These are phyloP conservation scores for Endotricha flammealis DNA, from an alignment of 2,888 invertebrate species.

Conservation along the genomic window DNA sequence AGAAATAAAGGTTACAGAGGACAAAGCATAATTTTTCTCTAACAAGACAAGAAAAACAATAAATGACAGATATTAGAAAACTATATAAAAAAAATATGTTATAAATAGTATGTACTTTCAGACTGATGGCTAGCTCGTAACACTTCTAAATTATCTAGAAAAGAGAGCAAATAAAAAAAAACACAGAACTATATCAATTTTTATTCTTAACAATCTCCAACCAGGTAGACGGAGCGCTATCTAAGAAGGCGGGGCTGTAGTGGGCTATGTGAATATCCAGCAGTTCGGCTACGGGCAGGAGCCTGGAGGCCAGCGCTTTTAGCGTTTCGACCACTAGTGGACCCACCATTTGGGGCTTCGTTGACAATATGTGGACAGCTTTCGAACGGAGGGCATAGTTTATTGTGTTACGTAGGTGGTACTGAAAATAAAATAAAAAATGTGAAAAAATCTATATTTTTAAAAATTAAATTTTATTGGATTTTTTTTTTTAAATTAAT, in stretches of 20 bases:
- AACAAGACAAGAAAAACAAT: too few relatives aligned
- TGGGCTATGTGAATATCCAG: conserved; percentile 59
- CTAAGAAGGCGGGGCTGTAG: conserved; percentile 60
- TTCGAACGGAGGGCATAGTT: conserved; percentile 51
- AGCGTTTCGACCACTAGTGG: conserved; percentile 51
- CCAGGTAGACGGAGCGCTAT: conserved; percentile 58
- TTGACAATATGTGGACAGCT: conserved; percentile 42
- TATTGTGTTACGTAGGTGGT: conserved; percentile 55
- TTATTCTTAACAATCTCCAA: conserved; percentile 65
- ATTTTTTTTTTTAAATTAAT: too few relatives aligned
- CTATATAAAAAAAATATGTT: too few relatives aligned
- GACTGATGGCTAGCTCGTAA: not conserved
- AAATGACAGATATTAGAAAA: too few relatives aligned
- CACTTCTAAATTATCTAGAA: conserved; percentile 4
- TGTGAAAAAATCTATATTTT: too few relatives aligned
- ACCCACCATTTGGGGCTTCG: conserved; percentile 55
- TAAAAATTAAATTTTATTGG: too few relatives aligned
- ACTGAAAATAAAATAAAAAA: conserved; percentile 33
- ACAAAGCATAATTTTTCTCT: too few relatives aligned
- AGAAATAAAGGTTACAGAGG: too few relatives aligned
- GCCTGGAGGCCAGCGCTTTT: conserved; percentile 43
- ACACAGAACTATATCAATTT: conserved; percentile 19
- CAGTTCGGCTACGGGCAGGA: conserved; percentile 56
- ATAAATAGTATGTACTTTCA: too few relatives aligned
- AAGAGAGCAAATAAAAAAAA: conserved; percentile 1